Base-by-base conservation (phyloP, 2,797 vertebrate species). In the Bradypodion ventrale region DNA sequence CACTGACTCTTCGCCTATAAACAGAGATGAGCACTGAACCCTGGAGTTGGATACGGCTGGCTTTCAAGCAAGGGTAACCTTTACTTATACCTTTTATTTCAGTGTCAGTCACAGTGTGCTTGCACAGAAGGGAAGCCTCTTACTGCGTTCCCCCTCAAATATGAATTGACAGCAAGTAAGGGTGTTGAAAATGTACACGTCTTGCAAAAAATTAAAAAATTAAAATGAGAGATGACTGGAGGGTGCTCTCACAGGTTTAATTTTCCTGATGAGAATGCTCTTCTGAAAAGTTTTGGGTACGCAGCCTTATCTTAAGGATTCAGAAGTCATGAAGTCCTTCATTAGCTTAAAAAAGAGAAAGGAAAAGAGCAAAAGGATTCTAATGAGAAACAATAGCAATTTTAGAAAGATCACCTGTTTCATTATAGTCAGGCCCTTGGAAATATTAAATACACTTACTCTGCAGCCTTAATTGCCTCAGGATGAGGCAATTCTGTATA, bases 401-500 rank as follows among this genome's bases (percentile, higher is more conserved):
- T 92, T 90, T 89, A 82, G 89, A 87, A 94, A 93, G 93, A 95
- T 94, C 92, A 96, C 95, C 95, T 96, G 94, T 94, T 95, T 94
- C 89, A 92, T 93, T 95, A 92, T 85, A 94, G 91, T 90, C 84
- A 91, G 92, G 85, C 89, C 93, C 92, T 93, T 78, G 88, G 93
- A 94, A 94, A 95, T 94, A 92, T 94, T 93, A 95, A 95, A 95
- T 90, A 94, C 92, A 93, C 88, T 96, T 94, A 94, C 89, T 94
- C 93, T 90, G 86, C 93, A 94, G 92, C 89, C 92, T 94, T 96
- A 96, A 96, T 95, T 96, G 94, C 91, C 95, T 95, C 95, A 94
- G 94, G 95, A 96, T 96, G 95, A 96, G 93, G 95, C 94, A 95
- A 94, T 95, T 92, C 95, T 93, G 91, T 94, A 94, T 94, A 92